Evolutionary conservation across 2,888 invertebrate genomes (phyloP).

Genomic region (Helleia helle): DNA sequence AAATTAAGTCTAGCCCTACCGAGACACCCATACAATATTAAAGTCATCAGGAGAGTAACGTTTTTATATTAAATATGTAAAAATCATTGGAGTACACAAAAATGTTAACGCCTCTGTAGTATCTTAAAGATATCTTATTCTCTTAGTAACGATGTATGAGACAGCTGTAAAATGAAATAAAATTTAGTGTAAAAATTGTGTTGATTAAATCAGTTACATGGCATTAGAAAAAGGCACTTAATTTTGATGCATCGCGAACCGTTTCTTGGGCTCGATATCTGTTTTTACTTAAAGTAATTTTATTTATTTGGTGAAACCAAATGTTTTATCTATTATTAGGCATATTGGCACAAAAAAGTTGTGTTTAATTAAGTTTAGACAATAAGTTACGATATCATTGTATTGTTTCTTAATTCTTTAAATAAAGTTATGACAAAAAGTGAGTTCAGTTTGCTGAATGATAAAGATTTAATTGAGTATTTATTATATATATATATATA

Average conservation of each 20-base stretch:
- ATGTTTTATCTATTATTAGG: conserved; percentile 67
- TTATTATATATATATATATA: conserved; percentile 75
- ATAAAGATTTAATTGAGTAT: conserved; percentile 75
- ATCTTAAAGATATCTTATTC: background rate
- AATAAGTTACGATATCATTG: conserved; percentile 72
- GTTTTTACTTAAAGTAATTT: conserved; percentile 21
- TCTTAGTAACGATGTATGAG: background rate
- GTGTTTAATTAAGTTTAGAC: conserved; percentile 75
- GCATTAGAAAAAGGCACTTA: too few species aligned
- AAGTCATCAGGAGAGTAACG: background rate
- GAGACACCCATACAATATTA: background rate
- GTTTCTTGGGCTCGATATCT: conserved; percentile 19
- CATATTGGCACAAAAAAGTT: conserved; percentile 75
- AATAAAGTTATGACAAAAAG: conserved; percentile 71
- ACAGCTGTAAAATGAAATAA: background rate
- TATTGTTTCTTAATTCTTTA: conserved; percentile 67
- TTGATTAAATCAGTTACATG: background rate
- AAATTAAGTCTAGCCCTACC: background rate
- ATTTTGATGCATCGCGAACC: conserved; percentile 16
- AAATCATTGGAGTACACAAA: background rate
- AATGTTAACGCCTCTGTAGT: background rate
- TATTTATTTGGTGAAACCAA: conserved; percentile 62
- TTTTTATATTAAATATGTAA: conserved; percentile 1
- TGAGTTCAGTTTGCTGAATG: conserved; percentile 74
- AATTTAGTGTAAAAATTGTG: background rate